Evolutionary conservation across 2,113 vertebrate genomes (phyloP), one percentile per base, ranked within the genome.

Genomic region (Nestor notabilis): DNA sequence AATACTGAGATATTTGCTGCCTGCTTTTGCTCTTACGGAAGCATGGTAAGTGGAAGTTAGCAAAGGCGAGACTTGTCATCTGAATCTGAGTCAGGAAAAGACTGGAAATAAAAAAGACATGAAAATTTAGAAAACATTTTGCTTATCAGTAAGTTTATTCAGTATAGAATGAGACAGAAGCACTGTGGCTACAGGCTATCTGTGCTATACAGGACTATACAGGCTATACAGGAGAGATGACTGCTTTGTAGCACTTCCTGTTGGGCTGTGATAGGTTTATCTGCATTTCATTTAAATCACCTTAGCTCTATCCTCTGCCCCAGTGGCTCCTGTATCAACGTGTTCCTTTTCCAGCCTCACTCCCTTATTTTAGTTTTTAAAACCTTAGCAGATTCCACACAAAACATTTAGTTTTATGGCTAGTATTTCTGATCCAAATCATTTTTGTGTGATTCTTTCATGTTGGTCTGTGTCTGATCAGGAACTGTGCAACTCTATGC

Each of bases 361-460:
- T 39, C 25, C 37, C 19, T 29, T 52, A 44, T 35, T 49, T 69
- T 50, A 49, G 11, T 70, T 87, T 70, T 46, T 17, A 74, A 94
- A 58, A 11, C 31, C 31, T 44, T 27, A 33, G 43, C 28, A 4
- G 61, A 35, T 23, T 31, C 17, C 37, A 10, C 47, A 15, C 53
- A n/a, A 75, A 81, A 28, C 29, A 5, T 35, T 13, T 17, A 0
- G 0, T 0, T 39, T 70, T 49, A 16, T 5, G 19, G n/a, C 49
- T 53, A 44, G 9, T 23, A 37, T 37, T 87, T 91, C 53, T 39
- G 28, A 52, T 50, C 39, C 58, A 74, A 58, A 17, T 70, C 3
- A 4, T 56, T 80, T 70, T 27, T 44, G 5, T 41, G 49, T 13
- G 52, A 14, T 68, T 58, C 19, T 71, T 90, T 47, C 60, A 7